Conservation (phyloP, 35 echinoderm and acorn worm genomes). For the Anneissia japonica region DNA sequence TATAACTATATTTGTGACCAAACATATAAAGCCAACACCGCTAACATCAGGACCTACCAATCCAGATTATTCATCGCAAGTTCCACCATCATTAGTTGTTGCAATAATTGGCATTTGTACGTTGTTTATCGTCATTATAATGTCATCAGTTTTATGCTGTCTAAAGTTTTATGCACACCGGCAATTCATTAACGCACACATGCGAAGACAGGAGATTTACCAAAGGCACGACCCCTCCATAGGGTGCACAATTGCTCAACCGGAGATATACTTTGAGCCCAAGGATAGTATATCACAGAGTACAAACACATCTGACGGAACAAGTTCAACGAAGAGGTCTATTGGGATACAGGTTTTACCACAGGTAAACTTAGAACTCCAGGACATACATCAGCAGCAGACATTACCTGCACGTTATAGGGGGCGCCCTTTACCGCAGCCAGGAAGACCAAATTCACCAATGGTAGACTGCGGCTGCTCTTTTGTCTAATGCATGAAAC, state of each 20-base stretch:
- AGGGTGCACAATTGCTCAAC: constrained; percentile 1
- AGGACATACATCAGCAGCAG: neutral
- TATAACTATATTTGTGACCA: neutral
- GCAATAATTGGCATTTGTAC: neutral
- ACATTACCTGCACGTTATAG: neutral
- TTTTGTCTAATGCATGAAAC: neutral
- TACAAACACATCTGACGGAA: neutral
- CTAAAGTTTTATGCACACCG: neutral
- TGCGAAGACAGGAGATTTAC: neutral
- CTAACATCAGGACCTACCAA: too few relatives aligned
- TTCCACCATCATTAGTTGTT: neutral
- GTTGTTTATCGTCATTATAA: neutral
- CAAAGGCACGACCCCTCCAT: neutral
- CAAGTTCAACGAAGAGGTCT: neutral
- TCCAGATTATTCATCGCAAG: neutral
- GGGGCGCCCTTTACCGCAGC: neutral
- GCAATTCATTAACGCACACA: neutral
- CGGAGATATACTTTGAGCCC: neutral
- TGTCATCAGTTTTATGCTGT: neutral
- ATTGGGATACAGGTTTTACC: neutral
- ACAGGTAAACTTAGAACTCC: neutral
- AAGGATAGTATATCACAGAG: neutral
- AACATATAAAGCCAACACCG: neutral
- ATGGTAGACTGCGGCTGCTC: neutral
- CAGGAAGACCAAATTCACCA: neutral